Evolutionary conservation across 2,113 vertebrate species (phyloP), one percentile per base, ranked within the genome.

Genomic region (Verasper variegatus): DNA sequence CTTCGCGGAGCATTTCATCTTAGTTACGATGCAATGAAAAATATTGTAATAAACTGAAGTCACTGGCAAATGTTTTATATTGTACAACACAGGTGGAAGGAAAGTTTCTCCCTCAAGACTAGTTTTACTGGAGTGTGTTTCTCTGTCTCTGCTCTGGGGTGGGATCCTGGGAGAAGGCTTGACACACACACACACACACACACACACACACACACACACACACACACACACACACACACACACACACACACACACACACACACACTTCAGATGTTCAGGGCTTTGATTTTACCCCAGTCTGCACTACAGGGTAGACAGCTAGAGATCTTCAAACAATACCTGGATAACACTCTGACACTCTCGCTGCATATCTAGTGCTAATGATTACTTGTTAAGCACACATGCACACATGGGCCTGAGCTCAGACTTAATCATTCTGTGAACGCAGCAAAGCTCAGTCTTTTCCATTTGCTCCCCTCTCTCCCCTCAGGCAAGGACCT

Each of bases 261-360:
- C 60, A 51, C 63, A 68, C 56, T 72, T 68, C n/a, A 81, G 72
- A 86, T 82, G 72, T 80, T 76, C 21, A 42, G 56, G 21, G 24
- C 81, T 86, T 89, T 87, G 72, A 88, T 86, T 76, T 12, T 67
- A 51, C 54, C 64, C 40, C 52, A 47, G 74, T 54, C 49, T 85
- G 75, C 74, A 65, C 20, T 51, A 76, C 64, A 80, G 65, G 11
- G 64, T 61, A 74, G 83, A 74, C 66, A 86, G 82, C 80, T 57
- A 37, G 68, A 71, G 27, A 79, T 82, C 87, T 87, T 89, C 83
- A 87, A 91, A 90, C 80, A 86, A 82, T 86, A 82, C 77, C 64
- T 78, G 58, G 45, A 74, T 80, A 81, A 76, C 60, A 83, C 69
- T 68, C 57, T 88, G 74, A 89, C 76, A 84, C 56, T 45, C 63